These are phyloP conservation scores for Hydrolagus colliei DNA, from an alignment of 2,797 vertebrate genomes.

Conservation along the genomic window DNA sequence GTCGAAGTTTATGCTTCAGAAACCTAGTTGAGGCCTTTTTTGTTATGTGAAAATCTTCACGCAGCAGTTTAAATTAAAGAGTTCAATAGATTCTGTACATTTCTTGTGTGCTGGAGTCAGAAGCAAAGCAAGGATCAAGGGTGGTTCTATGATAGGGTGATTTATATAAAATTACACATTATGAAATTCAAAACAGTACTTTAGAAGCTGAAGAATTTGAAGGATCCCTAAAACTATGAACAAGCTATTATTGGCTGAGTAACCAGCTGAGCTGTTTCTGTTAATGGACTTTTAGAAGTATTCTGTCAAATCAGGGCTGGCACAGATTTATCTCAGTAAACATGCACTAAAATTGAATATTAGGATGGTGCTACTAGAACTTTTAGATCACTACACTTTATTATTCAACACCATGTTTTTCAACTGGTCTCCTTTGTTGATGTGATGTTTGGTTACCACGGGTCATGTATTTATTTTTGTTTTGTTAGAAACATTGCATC, in stretches of 20 bases:
- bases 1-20: neutral
- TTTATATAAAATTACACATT: slow-evolving; percentile 2
- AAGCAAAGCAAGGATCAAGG: neutral
- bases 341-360: slow-evolving; percentile 26
- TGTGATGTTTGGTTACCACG: neutral
- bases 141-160: neutral
- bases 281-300: neutral
- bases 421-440: neutral
- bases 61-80: slow-evolving; percentile 2
- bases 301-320: neutral
- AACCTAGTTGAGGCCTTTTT: neutral
- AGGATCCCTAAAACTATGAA: neutral
- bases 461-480: slow-evolving; percentile 6
- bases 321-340: slow-evolving; percentile 2
- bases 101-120: slow-evolving; percentile 6
- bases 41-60: neutral
- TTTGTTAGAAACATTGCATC: neutral
- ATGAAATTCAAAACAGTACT: neutral
- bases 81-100: neutral
- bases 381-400: slow-evolving; percentile 10
- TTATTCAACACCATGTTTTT: neutral
- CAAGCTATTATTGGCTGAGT: neutral
- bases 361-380: slow-evolving; percentile 20
- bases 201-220: neutral
- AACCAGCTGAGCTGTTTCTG: neutral